Base-by-base conservation (phyloP, 2,888 invertebrate genomes). In the Alloscopus bannaensis region DNA sequence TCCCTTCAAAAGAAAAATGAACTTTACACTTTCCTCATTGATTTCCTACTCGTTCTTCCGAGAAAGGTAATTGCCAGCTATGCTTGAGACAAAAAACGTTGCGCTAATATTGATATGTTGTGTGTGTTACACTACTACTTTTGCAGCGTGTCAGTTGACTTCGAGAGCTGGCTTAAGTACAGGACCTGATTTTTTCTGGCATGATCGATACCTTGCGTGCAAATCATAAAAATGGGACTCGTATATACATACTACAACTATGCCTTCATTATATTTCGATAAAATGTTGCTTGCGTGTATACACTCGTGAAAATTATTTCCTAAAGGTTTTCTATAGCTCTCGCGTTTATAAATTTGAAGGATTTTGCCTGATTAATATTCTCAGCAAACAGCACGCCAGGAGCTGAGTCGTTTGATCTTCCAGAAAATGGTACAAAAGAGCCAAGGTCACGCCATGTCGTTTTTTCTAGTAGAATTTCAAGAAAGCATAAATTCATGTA, bases 191-290 rank as follows among this genome's bases (percentile, higher is more conserved):
- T 65, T 57, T 73, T 24, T 6, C 28, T 11, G 13, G 52, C 20
- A 45, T 64, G 65, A 73, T 73, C 64, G 73, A 73, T 57, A 40
- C 55, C 20, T 73, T 64, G 73, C 73, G 73, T 65, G 65, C 45
- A 52, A 40, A 18, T 26, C 29, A 26, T 1, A n/a, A 36, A 64
- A 72, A 18, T 72, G 72, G 72, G 72, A 42, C 55, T 40, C 64
- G 59, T 6, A 22, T 24, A 52, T 8, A 52, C 6, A 22, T 24
- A 2, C 16, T 24, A 20, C 20, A 20, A 22, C 6, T 3, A 24
- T 24, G 11, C 20, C 36, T 36, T 8, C 13, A 8, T 36, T 36
- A 36, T 6, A 36, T 36, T 36, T 8, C 36, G 36, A 52, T 24
- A 71, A 57, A 68, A 55, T 22, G 26, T 20, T 45, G 16, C 18